These are phyloP conservation scores for Eilema sororculum DNA, from an alignment of 2,888 invertebrate genomes.

Conservation along the genomic window DNA sequence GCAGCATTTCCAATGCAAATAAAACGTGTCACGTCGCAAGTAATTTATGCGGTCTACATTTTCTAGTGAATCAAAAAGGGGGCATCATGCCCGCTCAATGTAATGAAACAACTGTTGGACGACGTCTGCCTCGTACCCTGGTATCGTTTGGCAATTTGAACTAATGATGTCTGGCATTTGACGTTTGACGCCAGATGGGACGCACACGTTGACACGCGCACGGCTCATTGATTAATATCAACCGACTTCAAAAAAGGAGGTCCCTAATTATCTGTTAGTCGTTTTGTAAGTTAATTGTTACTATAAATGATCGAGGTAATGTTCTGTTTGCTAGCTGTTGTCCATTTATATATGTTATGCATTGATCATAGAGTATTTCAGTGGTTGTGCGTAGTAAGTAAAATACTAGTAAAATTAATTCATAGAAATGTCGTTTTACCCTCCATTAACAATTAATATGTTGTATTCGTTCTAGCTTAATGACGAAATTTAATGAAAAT, in stretches of 20 bases:
- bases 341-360: conserved; percentile 8
- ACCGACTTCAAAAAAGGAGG: neutral
- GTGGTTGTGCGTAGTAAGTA: too few species aligned
- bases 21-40: conserved; percentile 43
- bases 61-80: conserved; percentile 46
- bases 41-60: conserved; percentile 51
- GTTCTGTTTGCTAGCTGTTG: conserved; percentile 41
- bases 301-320: conserved; percentile 3
- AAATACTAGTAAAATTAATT: too few species aligned
- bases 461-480: too few species aligned
- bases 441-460: too few species aligned
- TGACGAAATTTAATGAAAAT: too few species aligned
- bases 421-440: too few species aligned
- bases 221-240: conserved; percentile 48
- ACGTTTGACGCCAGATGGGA: conserved; percentile 53
- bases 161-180: conserved; percentile 61
- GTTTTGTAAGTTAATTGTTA: neutral
- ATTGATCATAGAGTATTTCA: neutral
- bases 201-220: conserved; percentile 37
- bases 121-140: conserved; percentile 32
- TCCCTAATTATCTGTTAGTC: neutral
- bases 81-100: conserved; percentile 48
- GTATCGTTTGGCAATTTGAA: conserved; percentile 58
- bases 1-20: conserved; percentile 47
- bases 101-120: conserved; percentile 59